Conservation (phyloP, 2,113 vertebrate genomes). For the Notothenia rossii region DNA sequence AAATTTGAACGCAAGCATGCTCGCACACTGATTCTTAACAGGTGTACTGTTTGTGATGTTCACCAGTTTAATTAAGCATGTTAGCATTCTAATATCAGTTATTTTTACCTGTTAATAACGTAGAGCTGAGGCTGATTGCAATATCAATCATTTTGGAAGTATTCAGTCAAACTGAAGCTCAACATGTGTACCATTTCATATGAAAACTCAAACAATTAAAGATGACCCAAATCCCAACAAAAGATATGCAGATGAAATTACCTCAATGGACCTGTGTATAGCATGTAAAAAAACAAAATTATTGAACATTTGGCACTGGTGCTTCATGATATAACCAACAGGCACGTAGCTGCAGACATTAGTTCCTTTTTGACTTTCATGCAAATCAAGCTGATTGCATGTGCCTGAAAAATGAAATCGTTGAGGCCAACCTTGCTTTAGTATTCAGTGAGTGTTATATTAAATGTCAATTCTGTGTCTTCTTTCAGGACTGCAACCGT, state of each 20-base stretch:
- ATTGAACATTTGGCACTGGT: not conserved
- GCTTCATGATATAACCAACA: not conserved
- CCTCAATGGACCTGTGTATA: not conserved
- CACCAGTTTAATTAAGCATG: not conserved
- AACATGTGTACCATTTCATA: not conserved
- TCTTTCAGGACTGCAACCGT: constrained; percentile 88
- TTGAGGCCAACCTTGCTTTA: not conserved
- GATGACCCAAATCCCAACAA: not conserved
- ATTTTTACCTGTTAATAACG: not conserved
- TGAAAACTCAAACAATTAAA: no score
- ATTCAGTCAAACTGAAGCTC: not conserved
- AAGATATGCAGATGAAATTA: not conserved
- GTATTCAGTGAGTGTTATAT: not conserved
- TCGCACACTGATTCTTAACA: no score
- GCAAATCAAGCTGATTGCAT: not conserved
- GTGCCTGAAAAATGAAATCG: not conserved
- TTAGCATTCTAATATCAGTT: not conserved
- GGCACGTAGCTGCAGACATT: not conserved
- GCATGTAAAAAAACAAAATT: not conserved
- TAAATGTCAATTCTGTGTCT: not conserved
- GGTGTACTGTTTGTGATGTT: not conserved
- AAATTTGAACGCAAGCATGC: no score
- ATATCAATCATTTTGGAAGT: not conserved
- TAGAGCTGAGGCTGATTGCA: not conserved
- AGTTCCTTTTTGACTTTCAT: not conserved